Percentiles rank a stretch among this genome's conserved stretches.
phyloP scores from a whole-genome alignment of 1,140 invertebrate genomes.

The Apis cerana region DNA sequence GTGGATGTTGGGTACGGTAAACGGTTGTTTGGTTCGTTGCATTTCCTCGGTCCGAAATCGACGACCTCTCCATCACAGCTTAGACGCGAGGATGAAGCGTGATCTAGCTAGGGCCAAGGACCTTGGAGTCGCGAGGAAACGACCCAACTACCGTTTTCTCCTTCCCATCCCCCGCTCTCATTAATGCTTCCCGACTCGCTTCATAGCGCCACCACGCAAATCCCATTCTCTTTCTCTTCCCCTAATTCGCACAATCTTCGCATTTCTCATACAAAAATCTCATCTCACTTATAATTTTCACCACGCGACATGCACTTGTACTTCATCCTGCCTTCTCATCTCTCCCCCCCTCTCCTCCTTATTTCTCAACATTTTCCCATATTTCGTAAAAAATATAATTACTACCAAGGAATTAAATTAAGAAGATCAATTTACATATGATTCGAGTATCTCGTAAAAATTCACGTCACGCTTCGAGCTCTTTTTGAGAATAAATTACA shows the following conservation, averaged over 20 bases:
- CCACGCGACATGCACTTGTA: background rate
- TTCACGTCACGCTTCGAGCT: too few species aligned
- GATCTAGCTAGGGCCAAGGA: conserved; percentile 64
- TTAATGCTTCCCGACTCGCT: conserved; percentile 17
- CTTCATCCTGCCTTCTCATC: background rate
- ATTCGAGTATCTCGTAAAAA: too few species aligned
- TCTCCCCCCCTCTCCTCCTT: too few species aligned
- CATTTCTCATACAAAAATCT: background rate
- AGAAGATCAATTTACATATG: too few species aligned
- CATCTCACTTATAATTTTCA: background rate
- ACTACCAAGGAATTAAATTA: too few species aligned
- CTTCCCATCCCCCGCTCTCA: conserved; percentile 47
- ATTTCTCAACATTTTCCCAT: too few species aligned
- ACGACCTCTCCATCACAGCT: conserved; percentile 10
- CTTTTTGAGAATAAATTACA: too few species aligned
- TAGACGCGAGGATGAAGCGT: conserved; percentile 47
- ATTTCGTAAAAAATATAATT: too few species aligned
- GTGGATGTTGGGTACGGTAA: conserved; percentile 6
- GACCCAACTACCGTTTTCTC: conserved; percentile 59
- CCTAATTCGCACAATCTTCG: background rate
- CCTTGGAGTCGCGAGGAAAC: conserved; percentile 56
- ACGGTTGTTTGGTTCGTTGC: conserved; percentile 16
- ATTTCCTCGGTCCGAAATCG: conserved; percentile 45
- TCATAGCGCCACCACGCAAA: conserved; percentile 13
- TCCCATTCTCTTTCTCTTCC: background rate